Evolutionary conservation across 2,888 invertebrate genomes (phyloP), one percentile per base, ranked within the genome.

Genomic region (Hoplodrina ambigua): DNA sequence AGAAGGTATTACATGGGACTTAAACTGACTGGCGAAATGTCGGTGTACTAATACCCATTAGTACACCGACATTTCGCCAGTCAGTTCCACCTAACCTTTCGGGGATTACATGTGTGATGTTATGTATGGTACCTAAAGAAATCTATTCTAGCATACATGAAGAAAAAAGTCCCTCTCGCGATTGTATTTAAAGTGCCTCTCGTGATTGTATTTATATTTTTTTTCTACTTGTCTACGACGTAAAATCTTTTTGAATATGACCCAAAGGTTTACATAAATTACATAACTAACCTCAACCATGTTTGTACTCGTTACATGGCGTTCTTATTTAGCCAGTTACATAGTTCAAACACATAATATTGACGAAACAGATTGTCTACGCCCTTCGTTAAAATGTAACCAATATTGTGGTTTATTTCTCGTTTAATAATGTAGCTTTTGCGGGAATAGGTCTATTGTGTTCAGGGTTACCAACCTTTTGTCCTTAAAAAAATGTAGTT

Each of bases 211-310:
- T 46, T 13, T 15, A 15, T 8, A n/a, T 25, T 37, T 25, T 25
- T 67, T 17, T 53, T 5, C 19, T 10, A 66, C 19, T 4, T 8
- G 25, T 15, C 13, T 6, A 11, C 11, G 19, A 64, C 46, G 25
- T 37, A 56, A 75, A 55, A 46, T 15, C 3, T 19, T 52, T 75
- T 13, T 33, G 19, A 75, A 56, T 37, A 69, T 30, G 56, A 46
- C 15, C 25, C 19, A 52, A 76, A 76, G 50, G 25, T 69, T 44
- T 25, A 69, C 50, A 33, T 50, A 72, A 46, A 75, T 76, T 57
- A 76, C 76, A 57, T 69, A 76, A 46, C 20, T 10, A 37, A 76
- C 72, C 72, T 76, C 53, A 56, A 11, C n/a, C 0, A 15, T 69
- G 15, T 72, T 46, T 57, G 56, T 69, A 11, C 11, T 56, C 11